phyloP scores from a whole-genome alignment of 2,888 invertebrate genomes.

The Eubasilissa splendida region DNA sequence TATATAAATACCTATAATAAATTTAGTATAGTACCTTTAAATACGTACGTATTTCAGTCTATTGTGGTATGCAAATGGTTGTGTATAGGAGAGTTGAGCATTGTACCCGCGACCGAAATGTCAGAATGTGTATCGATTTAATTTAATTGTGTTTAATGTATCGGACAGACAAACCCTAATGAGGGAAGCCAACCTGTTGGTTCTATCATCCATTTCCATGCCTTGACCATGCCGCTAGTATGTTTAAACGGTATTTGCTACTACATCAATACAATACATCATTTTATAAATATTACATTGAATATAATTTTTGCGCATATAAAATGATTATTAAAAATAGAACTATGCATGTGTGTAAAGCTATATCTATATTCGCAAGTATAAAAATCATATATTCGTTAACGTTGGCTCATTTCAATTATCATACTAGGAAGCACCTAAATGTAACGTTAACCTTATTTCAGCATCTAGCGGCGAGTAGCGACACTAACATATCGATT shows the following conservation, averaged over 20 bases:
- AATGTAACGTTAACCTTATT: not conserved
- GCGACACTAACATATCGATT: slow-evolving; percentile 6
- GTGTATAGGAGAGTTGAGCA: not conserved
- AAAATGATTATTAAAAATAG: no score
- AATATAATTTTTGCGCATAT: no score
- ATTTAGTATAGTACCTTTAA: no score
- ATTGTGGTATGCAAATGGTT: not conserved
- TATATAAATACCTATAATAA: no score
- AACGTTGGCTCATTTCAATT: no score
- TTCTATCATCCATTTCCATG: not conserved
- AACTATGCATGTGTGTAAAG: no score
- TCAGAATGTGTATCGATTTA: slow-evolving; percentile 14
- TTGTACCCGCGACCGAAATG: not conserved
- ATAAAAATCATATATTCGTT: no score
- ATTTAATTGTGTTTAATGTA: slow-evolving; percentile 22
- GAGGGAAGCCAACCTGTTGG: slow-evolving; percentile 12
- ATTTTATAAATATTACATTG: no score
- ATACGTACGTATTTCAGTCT: not conserved
- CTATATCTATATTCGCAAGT: no score
- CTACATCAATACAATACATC: no score
- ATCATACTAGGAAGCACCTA: no score
- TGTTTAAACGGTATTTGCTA: no score
- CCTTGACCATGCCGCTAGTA: not conserved
- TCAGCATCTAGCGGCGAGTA: not conserved
- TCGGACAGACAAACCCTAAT: slow-evolving; percentile 20